These are phyloP conservation scores for Centruroides vittatus DNA, from an alignment of 1,140 invertebrate genomes.

Conservation along the genomic window DNA sequence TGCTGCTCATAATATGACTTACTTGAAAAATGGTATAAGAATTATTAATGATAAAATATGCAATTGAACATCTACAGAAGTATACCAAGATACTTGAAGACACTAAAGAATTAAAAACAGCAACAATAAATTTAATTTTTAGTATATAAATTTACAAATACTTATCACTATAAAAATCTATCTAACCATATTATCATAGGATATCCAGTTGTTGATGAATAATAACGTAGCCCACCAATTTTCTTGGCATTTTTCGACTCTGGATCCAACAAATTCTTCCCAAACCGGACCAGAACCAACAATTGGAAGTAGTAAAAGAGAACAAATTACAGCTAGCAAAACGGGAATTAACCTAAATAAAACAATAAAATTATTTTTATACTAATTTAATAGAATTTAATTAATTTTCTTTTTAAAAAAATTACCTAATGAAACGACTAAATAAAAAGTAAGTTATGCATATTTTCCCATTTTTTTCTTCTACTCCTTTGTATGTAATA, in stretches of 20 bases:
- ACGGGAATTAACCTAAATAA: slow-evolving; percentile 9
- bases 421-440: too few relatives aligned
- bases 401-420: too few relatives aligned
- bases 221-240: slow-evolving; percentile 17
- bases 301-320: slow-evolving; percentile 7
- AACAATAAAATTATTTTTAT: too few relatives aligned
- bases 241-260: slow-evolving; percentile 7
- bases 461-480: too few relatives aligned
- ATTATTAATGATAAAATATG: slow-evolving; percentile 13
- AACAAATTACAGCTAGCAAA: slow-evolving; percentile 9
- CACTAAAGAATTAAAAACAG: slow-evolving; percentile 13
- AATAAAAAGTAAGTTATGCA: too few relatives aligned
- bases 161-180: background rate
- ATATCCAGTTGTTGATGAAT: slow-evolving; percentile 32
- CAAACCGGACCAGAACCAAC: slow-evolving; percentile 17
- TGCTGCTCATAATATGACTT: too few relatives aligned
- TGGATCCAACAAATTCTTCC: slow-evolving; percentile 13
- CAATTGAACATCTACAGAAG: slow-evolving; percentile 21
- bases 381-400: too few relatives aligned
- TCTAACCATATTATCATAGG: slow-evolving; percentile 21
- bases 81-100: slow-evolving; percentile 21
- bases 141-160: too few relatives aligned
- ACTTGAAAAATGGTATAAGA: slow-evolving; percentile 7
- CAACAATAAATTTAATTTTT: background rate
- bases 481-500: too few relatives aligned